A percentile compares a stretch with the other conserved stretches of the same genome.
These are phyloP conservation scores for Coenobita brevimanus DNA, from an alignment of 1,140 invertebrate genomes.

Conservation along the genomic window DNA sequence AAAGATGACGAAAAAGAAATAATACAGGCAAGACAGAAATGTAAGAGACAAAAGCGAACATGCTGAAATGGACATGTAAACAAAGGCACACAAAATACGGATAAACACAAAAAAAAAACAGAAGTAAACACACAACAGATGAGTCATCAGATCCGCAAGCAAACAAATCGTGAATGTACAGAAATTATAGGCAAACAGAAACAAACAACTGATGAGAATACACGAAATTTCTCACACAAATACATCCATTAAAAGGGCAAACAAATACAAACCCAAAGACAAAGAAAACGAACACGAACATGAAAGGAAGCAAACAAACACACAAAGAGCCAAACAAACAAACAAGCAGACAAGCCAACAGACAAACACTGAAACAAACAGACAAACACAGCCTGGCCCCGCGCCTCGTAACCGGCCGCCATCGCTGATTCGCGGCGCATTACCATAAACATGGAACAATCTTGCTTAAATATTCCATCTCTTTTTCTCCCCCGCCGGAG, in stretches of 20 bases:
- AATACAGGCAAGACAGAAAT: not conserved
- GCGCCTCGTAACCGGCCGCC: not conserved
- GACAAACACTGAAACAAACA: not conserved
- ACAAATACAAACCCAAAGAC: not conserved
- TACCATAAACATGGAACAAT: slow-evolving; percentile 45
- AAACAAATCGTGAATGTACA: too few species aligned
- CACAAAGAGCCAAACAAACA: not conserved
- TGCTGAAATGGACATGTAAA: too few species aligned
- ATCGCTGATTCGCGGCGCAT: not conserved
- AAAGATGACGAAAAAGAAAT: not conserved
- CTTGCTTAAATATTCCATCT: slow-evolving; percentile 48
- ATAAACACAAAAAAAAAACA: too few species aligned
- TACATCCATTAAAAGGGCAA: not conserved
- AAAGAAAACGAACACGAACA: not conserved
- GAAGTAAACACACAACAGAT: too few species aligned
- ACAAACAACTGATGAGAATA: not conserved
- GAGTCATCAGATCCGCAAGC: too few species aligned
- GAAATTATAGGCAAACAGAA: not conserved
- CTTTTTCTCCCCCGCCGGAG: slow-evolving; percentile 15
- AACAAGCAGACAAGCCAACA: not conserved
- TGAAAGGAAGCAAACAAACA: not conserved
- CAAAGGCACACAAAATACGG: too few species aligned
- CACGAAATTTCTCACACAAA: not conserved
- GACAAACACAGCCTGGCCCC: not conserved
- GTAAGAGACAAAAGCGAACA: too few species aligned